Percentiles rank a stretch among this genome's conserved stretches.
Evolutionary conservation across 2,888 invertebrate genomes (phyloP).

Genomic region (Elgonia sp.): DNA sequence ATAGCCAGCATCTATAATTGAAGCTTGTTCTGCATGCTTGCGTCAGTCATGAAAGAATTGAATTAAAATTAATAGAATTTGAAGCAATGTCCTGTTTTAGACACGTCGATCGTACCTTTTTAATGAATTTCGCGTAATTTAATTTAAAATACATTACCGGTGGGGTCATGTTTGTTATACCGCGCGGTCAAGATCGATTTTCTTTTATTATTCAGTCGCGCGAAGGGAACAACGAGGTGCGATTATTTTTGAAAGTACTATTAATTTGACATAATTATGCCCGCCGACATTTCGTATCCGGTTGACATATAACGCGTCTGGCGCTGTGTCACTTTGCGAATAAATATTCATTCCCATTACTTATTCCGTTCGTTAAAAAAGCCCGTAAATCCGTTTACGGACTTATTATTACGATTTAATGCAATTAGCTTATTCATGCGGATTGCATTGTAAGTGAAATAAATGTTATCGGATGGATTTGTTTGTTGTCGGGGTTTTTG

Average conservation of each 20-base stretch:
- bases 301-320: constrained; percentile 55
- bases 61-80: constrained; percentile 71
- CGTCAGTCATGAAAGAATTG: constrained; percentile 66
- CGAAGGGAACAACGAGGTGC: constrained; percentile 22
- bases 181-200: constrained; percentile 56
- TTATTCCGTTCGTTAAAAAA: constrained; percentile 59
- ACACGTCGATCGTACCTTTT: constrained; percentile 70
- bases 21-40: constrained; percentile 68
- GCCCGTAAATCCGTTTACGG: constrained; percentile 51
- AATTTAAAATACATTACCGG: constrained; percentile 66
- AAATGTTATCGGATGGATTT: constrained; percentile 52
- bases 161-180: constrained; percentile 55
- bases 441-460: constrained; percentile 53
- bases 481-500: constrained; percentile 42
- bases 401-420: constrained; percentile 61
- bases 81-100: constrained; percentile 60
- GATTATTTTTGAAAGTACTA: constrained; percentile 63
- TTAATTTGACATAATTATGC: constrained; percentile 72
- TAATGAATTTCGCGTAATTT: constrained; percentile 70
- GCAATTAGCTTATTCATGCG: constrained; percentile 68
- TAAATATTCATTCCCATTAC: constrained; percentile 69
- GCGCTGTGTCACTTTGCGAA: constrained; percentile 60
- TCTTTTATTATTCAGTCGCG: constrained; percentile 62
- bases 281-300: constrained; percentile 63
- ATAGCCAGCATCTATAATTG: constrained; percentile 53